Evolutionary conservation across 2,113 vertebrate genomes (phyloP), one percentile per base, ranked within the genome.

Genomic region (Redunca redunca): DNA sequence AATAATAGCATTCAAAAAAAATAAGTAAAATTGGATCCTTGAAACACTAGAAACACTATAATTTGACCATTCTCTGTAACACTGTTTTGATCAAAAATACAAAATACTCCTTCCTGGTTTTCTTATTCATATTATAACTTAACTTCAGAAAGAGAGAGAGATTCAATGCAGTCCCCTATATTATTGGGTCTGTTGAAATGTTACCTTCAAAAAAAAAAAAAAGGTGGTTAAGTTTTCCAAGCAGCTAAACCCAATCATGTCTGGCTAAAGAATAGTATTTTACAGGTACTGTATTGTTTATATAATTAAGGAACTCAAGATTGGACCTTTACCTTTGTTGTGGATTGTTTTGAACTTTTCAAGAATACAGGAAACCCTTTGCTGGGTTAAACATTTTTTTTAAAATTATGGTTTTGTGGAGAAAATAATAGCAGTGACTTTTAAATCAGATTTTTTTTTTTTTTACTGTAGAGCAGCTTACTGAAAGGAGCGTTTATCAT

Each of bases 301-400:
- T 94, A 58, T 92, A 94, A 94, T 95, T 78, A 83, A 94, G 58
- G 58, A 57, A 57, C 88, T 95, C 8, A 21, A 93, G 50, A 71
- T 43, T 46, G 36, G 33, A 80, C 25, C 6, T 97, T 94, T 91
- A 85, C 28, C 81, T 93, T 97, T 96, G 46, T 91, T 90, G 62
- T 7, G 57, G 48, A 46, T 64, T 67, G 25, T 64, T 80, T 71
- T 81, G 21, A 67, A 88, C 83, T 92, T 97, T 95, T 83, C 84
- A 96, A 86, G 55, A 92, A 85, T 84, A 80, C 46, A 90, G 88
- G 84, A 94, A 95, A 88, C 88, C n/a, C 90, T 97, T 95, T 90
- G 48, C 21, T 77, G 3, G 12, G 28, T 67, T 96, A 50, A 78
- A 90, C n/a, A 55, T 30, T 95, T 97, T 95, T 97, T 94, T 96